Percentiles rank a stretch among this genome's conserved stretches.
These are phyloP conservation scores for Drosophila setifemur DNA, from an alignment of 1,140 invertebrate genomes.

Conservation along the genomic window DNA sequence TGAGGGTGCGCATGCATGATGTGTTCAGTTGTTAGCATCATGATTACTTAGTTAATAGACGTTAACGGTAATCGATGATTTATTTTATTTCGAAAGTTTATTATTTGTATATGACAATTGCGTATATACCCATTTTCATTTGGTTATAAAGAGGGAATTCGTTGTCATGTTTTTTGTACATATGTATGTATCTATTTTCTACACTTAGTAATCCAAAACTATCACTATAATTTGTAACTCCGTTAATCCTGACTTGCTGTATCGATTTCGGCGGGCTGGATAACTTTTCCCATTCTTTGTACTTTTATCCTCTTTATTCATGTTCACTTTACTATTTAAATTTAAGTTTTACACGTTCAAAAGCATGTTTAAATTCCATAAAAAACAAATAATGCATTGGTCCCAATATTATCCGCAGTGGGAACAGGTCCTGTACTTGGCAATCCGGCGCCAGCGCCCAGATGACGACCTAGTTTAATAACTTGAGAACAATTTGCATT, in stretches of 20 bases:
- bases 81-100: not conserved
- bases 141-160: not conserved
- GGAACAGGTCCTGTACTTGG: constrained; percentile 8
- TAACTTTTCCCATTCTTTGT: not conserved
- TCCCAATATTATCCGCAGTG: constrained; percentile 36
- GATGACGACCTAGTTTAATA: constrained; percentile 43
- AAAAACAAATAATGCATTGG: not conserved
- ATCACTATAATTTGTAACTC: constrained; percentile 1
- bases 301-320: not conserved
- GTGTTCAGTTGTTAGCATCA: constrained; percentile 81
- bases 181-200: not conserved
- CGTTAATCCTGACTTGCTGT: not conserved
- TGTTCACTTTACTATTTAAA: constrained; percentile 1
- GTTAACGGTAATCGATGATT: not conserved
- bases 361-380: constrained; percentile 1
- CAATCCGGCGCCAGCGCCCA: constrained; percentile 65
- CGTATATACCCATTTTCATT: not conserved
- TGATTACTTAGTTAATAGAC: constrained; percentile 12
- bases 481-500: constrained; percentile 50
- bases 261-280: constrained; percentile 9
- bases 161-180: constrained; percentile 3
- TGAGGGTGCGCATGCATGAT: constrained; percentile 80
- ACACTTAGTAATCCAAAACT: not conserved
- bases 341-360: not conserved
- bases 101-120: not conserved